Evolutionary conservation across 2,113 vertebrate species (phyloP), one percentile per base, ranked within the genome.

Genomic region (Penelope pileata): DNA sequence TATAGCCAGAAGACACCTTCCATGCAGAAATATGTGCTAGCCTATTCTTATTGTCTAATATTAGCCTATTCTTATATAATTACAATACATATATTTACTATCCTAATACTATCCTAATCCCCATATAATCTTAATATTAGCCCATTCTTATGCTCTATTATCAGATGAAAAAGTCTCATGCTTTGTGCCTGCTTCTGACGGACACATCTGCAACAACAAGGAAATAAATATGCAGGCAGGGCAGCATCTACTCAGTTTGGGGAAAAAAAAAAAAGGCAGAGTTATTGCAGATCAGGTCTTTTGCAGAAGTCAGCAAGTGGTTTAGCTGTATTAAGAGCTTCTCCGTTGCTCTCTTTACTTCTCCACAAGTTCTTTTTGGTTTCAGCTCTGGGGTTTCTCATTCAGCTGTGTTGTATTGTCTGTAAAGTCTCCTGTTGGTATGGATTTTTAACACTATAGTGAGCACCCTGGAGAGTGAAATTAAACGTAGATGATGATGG

Each of bases 401-500:
- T 43, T 69, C 60, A 91, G 67, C 59, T 81, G 27, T 17, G 62
- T 29, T 42, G 38, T 69, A 62, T 83, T 91, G 68, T 72, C 75
- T 85, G 56, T 86, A 92, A 93, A 94, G 23, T 70, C 75, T 93
- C 42, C 17, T 66, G 69, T 91, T 96, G 90, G 87, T 64, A 82
- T 93, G 79, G 78, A 80, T 83, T 87, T 97, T 93, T 66, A 96
- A 51, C 70, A 91, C 54, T 89, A 62, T 43, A 48, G 36, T 50
- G 27, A 85, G 54, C 48, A 94, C 63, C 78, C 83, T 85, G 70
- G 70, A 95, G 91, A 34, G 74, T 83, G 64, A 91, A 91, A 97
- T 96, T 95, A 94, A 95, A 94, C 85, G 91, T 78, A 83, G 91
- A 87, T 79, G 66, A 97, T 75, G 86, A 91, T 64, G 90, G 95